Percentiles rank a stretch among this genome's conserved stretches.
These are phyloP conservation scores for Elachura formosa DNA, from an alignment of 2,113 vertebrate genomes.

Conservation along the genomic window DNA sequence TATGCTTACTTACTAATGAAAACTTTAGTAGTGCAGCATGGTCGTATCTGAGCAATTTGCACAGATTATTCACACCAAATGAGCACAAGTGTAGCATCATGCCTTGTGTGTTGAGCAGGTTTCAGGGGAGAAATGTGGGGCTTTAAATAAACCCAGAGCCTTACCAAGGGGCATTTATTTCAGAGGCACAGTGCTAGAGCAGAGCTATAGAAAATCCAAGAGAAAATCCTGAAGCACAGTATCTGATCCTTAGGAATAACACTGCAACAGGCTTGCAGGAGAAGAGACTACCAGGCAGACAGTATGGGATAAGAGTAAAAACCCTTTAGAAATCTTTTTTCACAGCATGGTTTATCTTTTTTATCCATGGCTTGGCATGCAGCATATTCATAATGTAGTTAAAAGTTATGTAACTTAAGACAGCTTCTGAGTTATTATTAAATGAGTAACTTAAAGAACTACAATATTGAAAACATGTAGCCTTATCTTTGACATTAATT, in stretches of 20 bases:
- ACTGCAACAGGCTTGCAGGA: neutral
- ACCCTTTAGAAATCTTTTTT: neutral
- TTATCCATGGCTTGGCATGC: neutral
- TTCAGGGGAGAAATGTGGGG: neutral
- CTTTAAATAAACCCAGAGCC: neutral
- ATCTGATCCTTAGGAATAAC: neutral
- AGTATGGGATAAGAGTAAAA: neutral
- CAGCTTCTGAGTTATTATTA: neutral
- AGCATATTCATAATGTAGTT: neutral
- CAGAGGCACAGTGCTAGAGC: neutral
- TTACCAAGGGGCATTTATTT: neutral
- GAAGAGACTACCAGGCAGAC: neutral
- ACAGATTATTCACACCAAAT: neutral
- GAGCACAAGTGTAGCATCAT: neutral
- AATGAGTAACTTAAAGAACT: slow-evolving; percentile 5
- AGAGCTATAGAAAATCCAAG: neutral
- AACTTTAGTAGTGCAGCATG: neutral
- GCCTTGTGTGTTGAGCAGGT: neutral
- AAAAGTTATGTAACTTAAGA: slow-evolving; percentile 21
- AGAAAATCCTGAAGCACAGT: neutral
- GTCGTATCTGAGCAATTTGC: neutral
- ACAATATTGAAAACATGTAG: neutral
- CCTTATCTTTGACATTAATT: neutral
- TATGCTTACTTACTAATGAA: slow-evolving; percentile 29
- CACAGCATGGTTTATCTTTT: neutral